These are phyloP conservation scores for Antennarius maculatus DNA, from an alignment of 2,797 vertebrate species.

Conservation along the genomic window DNA sequence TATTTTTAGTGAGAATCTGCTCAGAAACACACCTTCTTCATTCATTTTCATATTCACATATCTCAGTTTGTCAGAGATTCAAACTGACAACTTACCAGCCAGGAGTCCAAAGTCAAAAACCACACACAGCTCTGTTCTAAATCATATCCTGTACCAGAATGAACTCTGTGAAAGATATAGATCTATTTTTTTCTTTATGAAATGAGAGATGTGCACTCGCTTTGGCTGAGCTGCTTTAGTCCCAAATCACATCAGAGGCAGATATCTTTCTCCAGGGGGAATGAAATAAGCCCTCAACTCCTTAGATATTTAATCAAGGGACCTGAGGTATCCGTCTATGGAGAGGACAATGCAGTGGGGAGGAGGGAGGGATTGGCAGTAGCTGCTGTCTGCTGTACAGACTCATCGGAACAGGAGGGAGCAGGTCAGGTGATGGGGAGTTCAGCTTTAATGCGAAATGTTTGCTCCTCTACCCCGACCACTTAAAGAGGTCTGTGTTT, in stretches of 20 bases:
- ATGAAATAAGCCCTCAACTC: conserved; percentile 41
- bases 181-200: conserved; percentile 41
- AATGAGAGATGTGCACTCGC: conserved; percentile 11
- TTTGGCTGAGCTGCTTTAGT: conserved; percentile 3
- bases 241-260: conserved; percentile 45
- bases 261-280: conserved; percentile 33
- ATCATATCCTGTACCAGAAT: too few species aligned
- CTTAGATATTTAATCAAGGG: conserved; percentile 46
- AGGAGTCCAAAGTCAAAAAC: background rate
- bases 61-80: conserved; percentile 1
- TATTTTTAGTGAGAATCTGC: too few species aligned
- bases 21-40: background rate
- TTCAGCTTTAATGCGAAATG: conserved; percentile 9
- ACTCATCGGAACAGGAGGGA: conserved; percentile 9
- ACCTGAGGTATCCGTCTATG: conserved; percentile 32
- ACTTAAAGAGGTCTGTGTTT: conserved; percentile 26
- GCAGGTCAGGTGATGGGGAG: conserved; percentile 9
- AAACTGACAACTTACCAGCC: background rate
- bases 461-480: background rate
- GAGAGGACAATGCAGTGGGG: conserved; percentile 11
- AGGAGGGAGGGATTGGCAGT: conserved; percentile 4
- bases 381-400: conserved; percentile 11
- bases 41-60: background rate
- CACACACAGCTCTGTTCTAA: background rate
- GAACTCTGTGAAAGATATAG: conserved; percentile 26